Base-by-base conservation (phyloP, 2,113 vertebrate genomes). In the Sapajus apella region DNA sequence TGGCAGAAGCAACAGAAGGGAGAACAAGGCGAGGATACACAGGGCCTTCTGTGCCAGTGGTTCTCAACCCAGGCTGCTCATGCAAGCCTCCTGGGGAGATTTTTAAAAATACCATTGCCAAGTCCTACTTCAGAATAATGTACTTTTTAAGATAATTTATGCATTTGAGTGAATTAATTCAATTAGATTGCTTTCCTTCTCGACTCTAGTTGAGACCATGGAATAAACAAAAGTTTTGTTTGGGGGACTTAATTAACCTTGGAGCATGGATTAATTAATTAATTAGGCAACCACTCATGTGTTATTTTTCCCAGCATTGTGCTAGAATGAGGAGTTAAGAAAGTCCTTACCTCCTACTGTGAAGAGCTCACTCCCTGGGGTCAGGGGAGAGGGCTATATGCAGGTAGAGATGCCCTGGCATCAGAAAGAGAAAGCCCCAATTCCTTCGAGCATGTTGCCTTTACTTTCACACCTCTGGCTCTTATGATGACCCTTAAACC, bases 121-220 rank as follows among this genome's bases (percentile, higher is more conserved):
- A 94, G 35, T 79, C 84, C 72, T 91, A 55, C 81, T 95, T 94
- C 52, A 89, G 64, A 90, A 21, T 13, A 64, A 95, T 90, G 43
- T 77, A 79, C 92, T 97, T 98, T 97, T 97, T 96, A 84, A 70
- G 97, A 94, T 96, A 96, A 97, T 96, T 93, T 95, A 94, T 97
- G 40, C 80, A 56, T 92, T 55, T n/a, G 76, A 73, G 92, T 92
- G 64, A 90, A 91, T 94, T 96, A 90, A 97, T 96, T 97, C 90
- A 93, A 73, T 96, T 92, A 95, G 94, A 88, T 87, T 83, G n/a
- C 61, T 96, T 96, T 95, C 58, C 37, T 90, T 91, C 56, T 91
- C 61, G 82, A 91, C 52, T 95, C 37, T 77, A 85, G 70, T 96
- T 77, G 77, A 96, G 87, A 92, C 50, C n/a, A 92, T 45, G 85